A percentile compares a stretch with the other conserved stretches of the same genome.
These are phyloP conservation scores for Emesis russula DNA, from an alignment of 2,888 invertebrate genomes.

Conservation along the genomic window DNA sequence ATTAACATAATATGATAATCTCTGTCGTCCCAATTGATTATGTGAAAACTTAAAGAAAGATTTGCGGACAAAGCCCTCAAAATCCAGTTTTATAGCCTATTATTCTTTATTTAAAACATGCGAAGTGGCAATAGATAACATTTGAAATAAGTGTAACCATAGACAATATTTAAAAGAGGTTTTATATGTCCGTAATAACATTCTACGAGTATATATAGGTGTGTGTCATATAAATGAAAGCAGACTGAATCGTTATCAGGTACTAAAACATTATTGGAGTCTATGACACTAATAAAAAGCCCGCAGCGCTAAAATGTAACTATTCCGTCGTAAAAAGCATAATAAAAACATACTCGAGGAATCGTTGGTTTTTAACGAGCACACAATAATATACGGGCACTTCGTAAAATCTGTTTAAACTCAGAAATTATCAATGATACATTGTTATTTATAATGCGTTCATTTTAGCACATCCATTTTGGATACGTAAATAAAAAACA, in stretches of 20 bases:
- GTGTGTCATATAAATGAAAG: slow-evolving; percentile 57
- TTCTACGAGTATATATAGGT: slow-evolving; percentile 12
- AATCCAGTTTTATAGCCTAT: too few species aligned
- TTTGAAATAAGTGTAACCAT: slow-evolving; percentile 7
- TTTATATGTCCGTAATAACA: slow-evolving; percentile 29
- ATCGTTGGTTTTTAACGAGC: slow-evolving; percentile 95
- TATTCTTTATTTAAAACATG: not conserved
- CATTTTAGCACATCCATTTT: slow-evolving; percentile 14
- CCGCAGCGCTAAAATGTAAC: slow-evolving; percentile 96
- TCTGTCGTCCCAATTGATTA: not conserved
- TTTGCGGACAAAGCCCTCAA: not conserved
- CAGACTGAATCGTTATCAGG: slow-evolving; percentile 93
- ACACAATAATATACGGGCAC: slow-evolving; percentile 94
- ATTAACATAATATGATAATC: not conserved
- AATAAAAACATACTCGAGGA: slow-evolving; percentile 94
- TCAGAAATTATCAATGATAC: slow-evolving; percentile 91
- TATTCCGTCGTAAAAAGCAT: slow-evolving; percentile 94
- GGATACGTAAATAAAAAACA: not conserved
- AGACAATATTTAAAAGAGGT: slow-evolving; percentile 25
- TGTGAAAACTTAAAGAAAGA: not conserved
- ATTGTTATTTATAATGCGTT: slow-evolving; percentile 72
- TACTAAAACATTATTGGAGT: slow-evolving; percentile 94
- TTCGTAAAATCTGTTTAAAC: slow-evolving; percentile 90
- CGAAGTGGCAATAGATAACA: slow-evolving; percentile 23
- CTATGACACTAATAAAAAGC: slow-evolving; percentile 95